Conservation (phyloP, 2,113 vertebrate species). For the Vimba vimba region DNA sequence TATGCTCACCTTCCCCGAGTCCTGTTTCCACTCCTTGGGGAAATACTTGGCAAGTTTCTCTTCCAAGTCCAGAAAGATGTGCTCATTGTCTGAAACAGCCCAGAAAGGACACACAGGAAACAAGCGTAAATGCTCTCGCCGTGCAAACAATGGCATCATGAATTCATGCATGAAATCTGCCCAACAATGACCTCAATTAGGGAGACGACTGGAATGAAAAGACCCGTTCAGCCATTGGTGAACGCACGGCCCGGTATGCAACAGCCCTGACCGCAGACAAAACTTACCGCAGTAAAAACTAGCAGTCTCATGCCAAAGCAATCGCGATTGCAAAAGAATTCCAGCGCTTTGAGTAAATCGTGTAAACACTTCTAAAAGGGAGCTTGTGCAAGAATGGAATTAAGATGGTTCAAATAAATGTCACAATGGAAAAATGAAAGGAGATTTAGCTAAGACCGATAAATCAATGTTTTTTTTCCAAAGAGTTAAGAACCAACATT, state of each 20-base stretch:
- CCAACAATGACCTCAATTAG: conserved; percentile 70
- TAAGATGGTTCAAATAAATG: conserved; percentile 2
- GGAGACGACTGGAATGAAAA: conserved; percentile 44
- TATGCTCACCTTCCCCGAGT: conserved; percentile 76
- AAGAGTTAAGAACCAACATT: background rate
- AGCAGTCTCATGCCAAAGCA: conserved; percentile 30
- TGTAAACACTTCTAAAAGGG: conserved; percentile 16
- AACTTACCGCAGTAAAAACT: conserved; percentile 25
- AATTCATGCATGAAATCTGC: conserved; percentile 65
- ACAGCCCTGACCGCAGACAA: conserved; percentile 35
- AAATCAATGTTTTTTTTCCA: background rate
- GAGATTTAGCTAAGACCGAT: conserved; percentile 19
- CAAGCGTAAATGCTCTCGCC: conserved; percentile 59
- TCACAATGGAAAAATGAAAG: conserved; percentile 8
- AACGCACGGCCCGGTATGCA: conserved; percentile 50
- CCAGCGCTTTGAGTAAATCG: background rate
- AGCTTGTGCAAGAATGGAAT: conserved; percentile 28
- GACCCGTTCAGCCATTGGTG: conserved; percentile 55
- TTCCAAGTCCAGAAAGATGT: conserved; percentile 88
- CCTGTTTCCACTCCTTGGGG: conserved; percentile 87
- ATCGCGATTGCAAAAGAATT: conserved; percentile 18
- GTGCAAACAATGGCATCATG: conserved; percentile 65
- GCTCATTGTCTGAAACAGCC: conserved; percentile 81
- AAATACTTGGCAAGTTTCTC: conserved; percentile 90
- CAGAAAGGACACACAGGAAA: conserved; percentile 57